Evolutionary conservation across 1,140 invertebrate genomes (phyloP).

Genomic region (Drosophila santomea): DNA sequence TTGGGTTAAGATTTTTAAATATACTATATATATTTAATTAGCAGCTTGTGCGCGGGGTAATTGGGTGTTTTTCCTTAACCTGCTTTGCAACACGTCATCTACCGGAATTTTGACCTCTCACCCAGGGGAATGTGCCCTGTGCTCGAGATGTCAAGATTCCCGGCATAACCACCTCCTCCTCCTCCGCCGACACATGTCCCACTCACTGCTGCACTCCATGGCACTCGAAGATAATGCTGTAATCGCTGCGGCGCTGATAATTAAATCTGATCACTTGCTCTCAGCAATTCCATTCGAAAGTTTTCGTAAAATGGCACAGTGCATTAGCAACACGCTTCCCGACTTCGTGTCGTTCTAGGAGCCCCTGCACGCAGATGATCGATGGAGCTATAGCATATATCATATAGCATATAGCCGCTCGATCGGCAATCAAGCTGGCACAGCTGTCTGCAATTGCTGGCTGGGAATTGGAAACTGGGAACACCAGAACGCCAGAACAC

Average conservation of each 20-base stretch:
- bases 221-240: slow-evolving; percentile 32
- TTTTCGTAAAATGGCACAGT: slow-evolving; percentile 22
- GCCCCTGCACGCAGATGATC: slow-evolving; percentile 35
- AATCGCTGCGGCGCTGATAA: slow-evolving; percentile 40
- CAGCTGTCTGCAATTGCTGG: slow-evolving; percentile 45
- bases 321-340: slow-evolving; percentile 46
- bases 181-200: slow-evolving; percentile 16
- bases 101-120: slow-evolving; percentile 30
- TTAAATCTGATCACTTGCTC: slow-evolving; percentile 69
- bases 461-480: slow-evolving; percentile 38
- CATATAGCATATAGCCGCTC: not conserved
- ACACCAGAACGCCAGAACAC: not conserved
- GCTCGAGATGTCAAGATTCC: slow-evolving; percentile 18
- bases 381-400: slow-evolving; percentile 15
- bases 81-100: slow-evolving; percentile 45
- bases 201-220: not conserved
- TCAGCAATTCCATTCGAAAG: slow-evolving; percentile 48
- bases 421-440: slow-evolving; percentile 4
- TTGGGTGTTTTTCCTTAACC: slow-evolving; percentile 53
- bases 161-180: slow-evolving; percentile 8
- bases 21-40: slow-evolving; percentile 39
- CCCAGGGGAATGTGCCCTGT: slow-evolving; percentile 26
- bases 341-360: slow-evolving; percentile 36
- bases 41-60: slow-evolving; percentile 32
- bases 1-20: slow-evolving; percentile 33